A percentile compares a stretch with the other conserved stretches of the same genome.
phyloP scores from a whole-genome alignment of 2,888 invertebrate genomes.

The Pyrrhopygopsis socrates region DNA sequence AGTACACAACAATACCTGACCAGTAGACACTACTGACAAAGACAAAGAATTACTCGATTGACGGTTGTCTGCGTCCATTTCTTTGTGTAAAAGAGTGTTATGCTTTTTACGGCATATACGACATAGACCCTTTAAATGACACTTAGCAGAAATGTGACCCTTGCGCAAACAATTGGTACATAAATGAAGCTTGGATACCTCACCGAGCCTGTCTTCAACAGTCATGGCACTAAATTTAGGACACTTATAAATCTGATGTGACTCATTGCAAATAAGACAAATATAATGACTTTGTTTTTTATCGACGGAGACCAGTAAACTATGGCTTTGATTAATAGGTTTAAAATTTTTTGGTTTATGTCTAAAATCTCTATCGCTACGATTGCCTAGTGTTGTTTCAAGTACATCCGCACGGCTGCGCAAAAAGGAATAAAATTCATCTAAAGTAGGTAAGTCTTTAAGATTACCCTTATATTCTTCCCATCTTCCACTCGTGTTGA shows the following conservation, averaged over 20 bases:
- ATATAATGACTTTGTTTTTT: neutral
- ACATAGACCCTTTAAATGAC: conserved; percentile 15
- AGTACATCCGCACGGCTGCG: conserved; percentile 10
- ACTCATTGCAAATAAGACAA: conserved; percentile 16
- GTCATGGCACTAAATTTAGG: conserved; percentile 13
- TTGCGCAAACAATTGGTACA: conserved; percentile 17
- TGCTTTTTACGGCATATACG: conserved; percentile 19
- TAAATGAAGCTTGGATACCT: conserved; percentile 12
- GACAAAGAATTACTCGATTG: conserved; percentile 16
- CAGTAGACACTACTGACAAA: conserved; percentile 19
- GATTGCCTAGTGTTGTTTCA: conserved; percentile 15
- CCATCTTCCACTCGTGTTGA: neutral
- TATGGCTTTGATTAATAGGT: neutral
- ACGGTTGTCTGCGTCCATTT: neutral
- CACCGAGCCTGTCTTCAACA: conserved; percentile 16
- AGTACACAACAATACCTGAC: conserved; percentile 25
- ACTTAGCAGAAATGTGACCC: conserved; percentile 10
- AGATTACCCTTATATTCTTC: neutral
- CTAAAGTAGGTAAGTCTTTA: conserved; percentile 8
- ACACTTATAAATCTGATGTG: neutral
- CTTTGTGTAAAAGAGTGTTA: conserved; percentile 25
- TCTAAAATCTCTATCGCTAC: conserved; percentile 1
- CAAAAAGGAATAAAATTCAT: conserved; percentile 19
- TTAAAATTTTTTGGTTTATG: neutral
- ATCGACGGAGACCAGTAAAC: neutral